Base-by-base conservation (phyloP, 1,140 invertebrate genomes). In the Euwallacea similis region DNA sequence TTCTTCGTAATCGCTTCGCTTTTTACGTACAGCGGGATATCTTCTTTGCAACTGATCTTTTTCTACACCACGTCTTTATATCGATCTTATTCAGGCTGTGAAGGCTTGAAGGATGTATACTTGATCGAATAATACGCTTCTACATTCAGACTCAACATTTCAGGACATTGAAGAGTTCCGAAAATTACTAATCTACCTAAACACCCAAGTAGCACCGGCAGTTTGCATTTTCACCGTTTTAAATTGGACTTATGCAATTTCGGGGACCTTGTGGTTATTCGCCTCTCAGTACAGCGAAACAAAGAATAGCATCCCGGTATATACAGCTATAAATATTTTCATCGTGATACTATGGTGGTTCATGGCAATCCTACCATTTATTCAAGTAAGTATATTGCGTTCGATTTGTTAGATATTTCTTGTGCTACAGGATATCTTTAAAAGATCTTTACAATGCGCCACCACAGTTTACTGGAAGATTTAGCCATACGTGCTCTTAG, bases 221-320 rank as follows among this genome's bases (percentile, higher is more conserved):
- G 88, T 92, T 0, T 91, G 90, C 76, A 84, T 93, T 70, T 90
- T 92, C 68, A 89, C 90, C 9, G 83, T 92, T 10, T 86, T 92
- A 44, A 92, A 93, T 81, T 77, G 90, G 43, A 87, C 90, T 0
- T 92, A 89, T 84, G 88, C 89, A 6, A 81, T 85, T 56, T 88
- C 91, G 2, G 89, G 90, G 11, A 80, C 85, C 7, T 77, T 88
- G 62, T 92, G 89, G 87, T 77, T 92, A 7, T 84, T 91, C 15
- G 86, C 86, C 70, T 81, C 42, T 50, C 55, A 66, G 7, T 42
- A 54, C 11, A 16, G 59, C 6, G 87, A 59, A 85, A 86, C 65
- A 81, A 79, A 43, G 2, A 81, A 85, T 50, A 85, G 84, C 13
- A 77, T 87, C 72, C 86, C 86, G 41, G 79, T 88, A 15, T 82